phyloP scores from a whole-genome alignment of 2,797 vertebrate species.

The Microcaecilia unicolor region DNA sequence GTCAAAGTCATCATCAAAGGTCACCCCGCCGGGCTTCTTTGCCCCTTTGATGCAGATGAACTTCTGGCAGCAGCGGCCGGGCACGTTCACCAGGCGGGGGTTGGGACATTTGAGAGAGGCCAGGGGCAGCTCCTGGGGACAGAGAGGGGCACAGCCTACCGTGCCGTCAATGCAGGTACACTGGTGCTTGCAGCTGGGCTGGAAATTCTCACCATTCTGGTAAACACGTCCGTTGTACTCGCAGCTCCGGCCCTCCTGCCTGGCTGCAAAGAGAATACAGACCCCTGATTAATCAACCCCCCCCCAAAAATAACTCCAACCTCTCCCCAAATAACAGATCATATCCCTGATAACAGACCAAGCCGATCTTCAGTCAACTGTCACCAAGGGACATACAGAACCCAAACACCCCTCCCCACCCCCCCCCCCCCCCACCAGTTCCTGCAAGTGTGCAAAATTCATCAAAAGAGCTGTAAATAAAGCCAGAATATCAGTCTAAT shows the following conservation, averaged over 20 bases:
- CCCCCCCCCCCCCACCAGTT: too few relatives aligned
- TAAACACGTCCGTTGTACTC: conserved; percentile 68
- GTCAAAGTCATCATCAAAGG: not conserved
- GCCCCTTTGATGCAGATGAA: conserved; percentile 53
- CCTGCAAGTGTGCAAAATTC: too few relatives aligned
- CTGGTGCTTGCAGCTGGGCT: conserved; percentile 67
- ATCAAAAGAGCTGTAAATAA: too few relatives aligned
- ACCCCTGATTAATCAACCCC: too few relatives aligned
- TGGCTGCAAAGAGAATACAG: conserved; percentile 45
- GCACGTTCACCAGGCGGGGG: conserved; percentile 59
- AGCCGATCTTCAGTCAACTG: too few relatives aligned
- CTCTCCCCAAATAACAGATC: too few relatives aligned
- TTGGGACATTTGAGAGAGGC: conserved; percentile 52
- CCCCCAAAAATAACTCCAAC: too few relatives aligned
- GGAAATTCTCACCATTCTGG: conserved; percentile 70
- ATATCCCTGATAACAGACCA: too few relatives aligned
- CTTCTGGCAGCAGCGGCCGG: conserved; percentile 67
- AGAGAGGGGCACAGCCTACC: conserved; percentile 65
- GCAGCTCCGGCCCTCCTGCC: conserved; percentile 66
- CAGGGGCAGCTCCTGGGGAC: conserved; percentile 56
- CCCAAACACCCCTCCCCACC: too few relatives aligned
- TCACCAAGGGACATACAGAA: too few relatives aligned
- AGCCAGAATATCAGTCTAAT: too few relatives aligned
- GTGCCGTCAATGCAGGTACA: conserved; percentile 76
- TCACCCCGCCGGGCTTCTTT: not conserved